Evolutionary conservation across 2,888 invertebrate species (phyloP).

Genomic region (Andricus quercusramuli): DNA sequence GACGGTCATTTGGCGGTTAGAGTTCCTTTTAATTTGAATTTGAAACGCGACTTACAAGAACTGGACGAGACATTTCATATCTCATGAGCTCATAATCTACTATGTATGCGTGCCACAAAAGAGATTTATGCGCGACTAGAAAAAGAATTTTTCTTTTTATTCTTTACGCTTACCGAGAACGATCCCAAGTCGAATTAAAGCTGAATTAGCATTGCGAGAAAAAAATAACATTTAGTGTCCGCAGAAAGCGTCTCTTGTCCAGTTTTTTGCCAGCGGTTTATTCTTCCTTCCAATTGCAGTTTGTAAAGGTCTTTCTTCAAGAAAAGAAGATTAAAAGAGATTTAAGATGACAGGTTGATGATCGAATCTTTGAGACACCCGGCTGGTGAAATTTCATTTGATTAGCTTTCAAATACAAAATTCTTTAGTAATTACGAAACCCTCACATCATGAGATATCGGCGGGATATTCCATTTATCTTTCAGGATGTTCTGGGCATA

Average conservation of each 20-base stretch:
- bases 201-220: conserved; percentile 15
- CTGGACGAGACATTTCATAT: conserved; percentile 27
- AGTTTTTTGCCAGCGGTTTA: not conserved
- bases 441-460: too few species aligned
- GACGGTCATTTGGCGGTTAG: conserved; percentile 53
- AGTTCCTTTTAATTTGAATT: conserved; percentile 50
- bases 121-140: conserved; percentile 25
- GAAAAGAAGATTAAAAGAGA: not conserved
- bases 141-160: conserved; percentile 56
- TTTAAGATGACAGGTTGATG: conserved; percentile 5
- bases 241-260: not conserved
- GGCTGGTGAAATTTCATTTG: not conserved
- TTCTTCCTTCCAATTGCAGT: conserved; percentile 2
- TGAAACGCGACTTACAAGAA: conserved; percentile 40
- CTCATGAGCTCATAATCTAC: conserved; percentile 32
- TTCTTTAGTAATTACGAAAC: not conserved
- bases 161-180: conserved; percentile 42
- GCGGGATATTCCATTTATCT: too few species aligned
- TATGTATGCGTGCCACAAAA: conserved; percentile 23
- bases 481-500: too few species aligned
- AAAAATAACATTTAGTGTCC: conserved; percentile 25
- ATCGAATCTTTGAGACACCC: not conserved
- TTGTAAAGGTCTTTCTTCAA: not conserved
- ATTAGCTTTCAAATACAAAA: not conserved
- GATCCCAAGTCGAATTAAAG: conserved; percentile 13